Evolutionary conservation across 2,888 invertebrate species (phyloP), one percentile per base, ranked within the genome.

Genomic region (Boloria euphrosyne): DNA sequence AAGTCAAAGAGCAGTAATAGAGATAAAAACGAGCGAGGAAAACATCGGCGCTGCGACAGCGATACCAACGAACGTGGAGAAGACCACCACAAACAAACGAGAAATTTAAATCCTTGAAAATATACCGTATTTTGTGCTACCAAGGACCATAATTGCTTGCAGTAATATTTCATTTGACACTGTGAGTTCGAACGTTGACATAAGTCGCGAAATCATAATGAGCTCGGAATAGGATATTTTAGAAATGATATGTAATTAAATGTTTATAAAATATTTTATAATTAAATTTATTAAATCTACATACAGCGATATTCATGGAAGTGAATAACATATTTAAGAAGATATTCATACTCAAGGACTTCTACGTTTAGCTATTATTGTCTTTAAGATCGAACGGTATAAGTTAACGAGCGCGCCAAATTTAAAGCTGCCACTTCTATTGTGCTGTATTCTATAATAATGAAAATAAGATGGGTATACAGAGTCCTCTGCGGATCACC

Each of bases 1-100:
- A 84, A 89, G 90, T 90, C 90, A 90, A 87, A 91, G 90, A 91
- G 90, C 87, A 86, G 80, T 81, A 81, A 85, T 74, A 83, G 83
- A 89, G 87, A 89, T 89, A 88, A 88, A 77, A 86, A 80, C 82
- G 81, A 80, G 78, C 81, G 82, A 87, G 89, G 87, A 87, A 89
- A 89, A 89, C 85, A 89, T 83, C 81, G 81, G 62, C 67, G 68
- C 72, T 66, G 62, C 68, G 70, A 68, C 69, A 68, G 71, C 73
- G 73, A 73, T 73, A 75, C 73, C 62, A 46, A 65, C 68, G 58
- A 71, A 63, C 63, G 72, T 69, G 66, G 69, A 71, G 72, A 70
- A 66, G 66, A 38, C 58, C 43, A 59, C 53, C 66, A 63, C 63
- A 60, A 53, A 72, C 67, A 73, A 70, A 69, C 62, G 57, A 66